Conservation (phyloP, 2,888 invertebrate species). For the Parnassius smintheus region DNA sequence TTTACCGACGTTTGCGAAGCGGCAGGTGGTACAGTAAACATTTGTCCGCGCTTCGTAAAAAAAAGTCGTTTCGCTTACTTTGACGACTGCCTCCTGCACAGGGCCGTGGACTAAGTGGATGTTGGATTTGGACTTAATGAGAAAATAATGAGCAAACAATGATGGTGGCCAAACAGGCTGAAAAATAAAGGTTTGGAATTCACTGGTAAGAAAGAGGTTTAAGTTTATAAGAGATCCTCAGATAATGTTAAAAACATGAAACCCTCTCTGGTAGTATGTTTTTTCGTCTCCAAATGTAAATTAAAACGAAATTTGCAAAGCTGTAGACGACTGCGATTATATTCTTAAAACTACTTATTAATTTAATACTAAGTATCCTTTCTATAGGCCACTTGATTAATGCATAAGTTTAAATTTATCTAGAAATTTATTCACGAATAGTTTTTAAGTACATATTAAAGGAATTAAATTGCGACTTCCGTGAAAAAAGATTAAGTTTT, state of each 20-base stretch:
- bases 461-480: too few relatives aligned
- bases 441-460: too few relatives aligned
- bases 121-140: conserved; percentile 28
- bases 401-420: too few relatives aligned
- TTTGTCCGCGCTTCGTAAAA: conserved; percentile 25
- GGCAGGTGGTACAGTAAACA: conserved; percentile 36
- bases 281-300: too few relatives aligned
- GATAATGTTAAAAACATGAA: not conserved
- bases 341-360: too few relatives aligned
- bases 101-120: conserved; percentile 22
- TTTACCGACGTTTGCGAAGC: conserved; percentile 34
- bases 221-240: not conserved
- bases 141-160: conserved; percentile 26
- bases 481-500: too few relatives aligned
- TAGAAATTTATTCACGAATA: too few relatives aligned
- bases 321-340: too few relatives aligned
- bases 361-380: too few relatives aligned
- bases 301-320: too few relatives aligned
- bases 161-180: conserved; percentile 17
- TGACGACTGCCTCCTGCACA: conserved; percentile 9
- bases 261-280: too few relatives aligned
- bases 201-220: not conserved
- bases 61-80: conserved; percentile 19
- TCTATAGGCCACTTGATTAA: too few relatives aligned
- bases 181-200: conserved; percentile 1